Evolutionary conservation across 2,888 invertebrate species (phyloP), one percentile per base, ranked within the genome.

Genomic region (Metacarcinus magister): DNA sequence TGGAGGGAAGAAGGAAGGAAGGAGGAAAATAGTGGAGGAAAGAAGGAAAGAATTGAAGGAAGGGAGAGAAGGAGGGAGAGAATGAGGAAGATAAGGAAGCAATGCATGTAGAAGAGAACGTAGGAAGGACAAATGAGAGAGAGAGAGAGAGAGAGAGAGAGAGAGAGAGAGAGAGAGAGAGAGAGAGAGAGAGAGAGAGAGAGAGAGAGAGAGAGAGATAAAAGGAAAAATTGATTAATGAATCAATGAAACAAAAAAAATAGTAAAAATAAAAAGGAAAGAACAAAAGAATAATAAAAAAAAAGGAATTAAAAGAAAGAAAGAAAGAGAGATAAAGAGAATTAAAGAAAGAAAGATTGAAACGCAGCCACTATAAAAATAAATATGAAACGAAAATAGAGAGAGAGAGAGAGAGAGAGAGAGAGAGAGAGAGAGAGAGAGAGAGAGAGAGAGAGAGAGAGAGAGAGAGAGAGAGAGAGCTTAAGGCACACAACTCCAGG

Each of bases 401-500:
- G 10, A 67, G n/a, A 23, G 19, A 3, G n/a, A 67, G 13, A 19
- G 19, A 67, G 19, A 67, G 16, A n/a, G n/a, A 0, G 5, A n/a
- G n/a, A 10, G 16, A 23, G 82, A 82, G 4, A 82, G 82, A 82
- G 82, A 82, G 82, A 82, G 82, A 75, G 75, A 75, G 75, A 82
- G 82, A 82, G 82, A 82, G 82, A 82, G 82, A 82, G 82, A 82
- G 82, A 82, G 82, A 82, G 82, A 82, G 82, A 82, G 82, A 82
- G 82, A 82, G 82, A 82, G 82, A 82, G 82, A 82, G 82, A 82
- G 82, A 82, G 82, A 32, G 28, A 32, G 32, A 32, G 28, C 82
- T 32, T 32, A 32, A 82, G 32, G 82, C 28, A 32, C 82, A 82
- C 82, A 82, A 82, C 32, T 82, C 32, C 5, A 82, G 32, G 32